phyloP scores from a whole-genome alignment of 2,797 vertebrate species.

The Clarias pachynema region DNA sequence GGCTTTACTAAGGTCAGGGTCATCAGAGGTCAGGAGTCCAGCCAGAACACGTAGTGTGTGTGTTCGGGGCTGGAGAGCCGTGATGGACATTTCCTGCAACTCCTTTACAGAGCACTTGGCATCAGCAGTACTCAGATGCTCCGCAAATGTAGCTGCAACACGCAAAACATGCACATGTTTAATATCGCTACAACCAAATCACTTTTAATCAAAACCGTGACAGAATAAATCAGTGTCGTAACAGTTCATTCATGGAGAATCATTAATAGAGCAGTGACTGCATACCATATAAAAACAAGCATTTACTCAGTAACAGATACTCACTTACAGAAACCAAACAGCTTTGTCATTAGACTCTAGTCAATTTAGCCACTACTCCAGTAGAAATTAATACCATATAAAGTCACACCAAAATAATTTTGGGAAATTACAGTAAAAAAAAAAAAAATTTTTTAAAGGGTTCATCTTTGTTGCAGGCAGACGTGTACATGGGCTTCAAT shows the following conservation, averaged over 20 bases:
- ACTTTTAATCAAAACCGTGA: background rate
- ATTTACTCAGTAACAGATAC: background rate
- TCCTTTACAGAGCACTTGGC: constrained; percentile 73
- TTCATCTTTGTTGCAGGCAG: no score
- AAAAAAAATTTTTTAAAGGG: no score
- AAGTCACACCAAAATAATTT: no score
- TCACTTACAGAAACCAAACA: background rate
- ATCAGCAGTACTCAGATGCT: constrained; percentile 78
- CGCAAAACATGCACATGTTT: background rate
- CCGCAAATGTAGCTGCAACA: constrained; percentile 78
- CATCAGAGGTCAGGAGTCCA: constrained; percentile 81
- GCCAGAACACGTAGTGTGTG: constrained; percentile 84
- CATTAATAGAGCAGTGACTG: background rate
- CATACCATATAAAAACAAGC: background rate
- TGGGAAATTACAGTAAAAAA: no score
- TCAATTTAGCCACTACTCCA: no score
- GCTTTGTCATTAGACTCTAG: background rate
- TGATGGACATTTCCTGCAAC: constrained; percentile 75
- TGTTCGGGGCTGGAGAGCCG: constrained; percentile 77
- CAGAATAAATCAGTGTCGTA: background rate
- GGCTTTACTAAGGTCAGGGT: constrained; percentile 78
- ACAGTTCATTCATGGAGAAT: no score
- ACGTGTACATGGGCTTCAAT: no score
- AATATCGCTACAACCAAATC: background rate
- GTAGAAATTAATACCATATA: no score